phyloP scores from a whole-genome alignment of 2,113 vertebrate species.

The Eidolon helvum region DNA sequence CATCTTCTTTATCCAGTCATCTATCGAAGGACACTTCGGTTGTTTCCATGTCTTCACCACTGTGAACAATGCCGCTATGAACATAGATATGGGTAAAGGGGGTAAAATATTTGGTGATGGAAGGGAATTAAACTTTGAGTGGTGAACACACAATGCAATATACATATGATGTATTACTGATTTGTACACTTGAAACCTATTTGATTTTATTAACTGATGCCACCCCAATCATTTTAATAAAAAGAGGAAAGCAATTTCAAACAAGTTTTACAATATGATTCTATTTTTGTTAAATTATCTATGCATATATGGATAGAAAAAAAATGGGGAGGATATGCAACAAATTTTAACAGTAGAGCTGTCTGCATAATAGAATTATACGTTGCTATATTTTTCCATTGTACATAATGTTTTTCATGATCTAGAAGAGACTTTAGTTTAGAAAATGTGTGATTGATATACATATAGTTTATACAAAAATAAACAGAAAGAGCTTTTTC shows the following conservation, averaged over 20 bases:
- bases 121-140: too few relatives aligned
- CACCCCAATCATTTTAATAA: too few relatives aligned
- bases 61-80: too few relatives aligned
- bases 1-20: too few relatives aligned
- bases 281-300: not conserved
- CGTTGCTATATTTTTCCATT: not conserved
- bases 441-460: not conserved
- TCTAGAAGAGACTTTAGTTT: not conserved
- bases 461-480: not conserved
- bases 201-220: too few relatives aligned
- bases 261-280: not conserved
- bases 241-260: not conserved
- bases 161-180: too few relatives aligned
- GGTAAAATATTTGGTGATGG: too few relatives aligned
- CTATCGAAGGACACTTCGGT: too few relatives aligned
- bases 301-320: not conserved
- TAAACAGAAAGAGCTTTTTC: constrained; percentile 18
- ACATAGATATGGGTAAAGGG: too few relatives aligned
- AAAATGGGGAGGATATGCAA: not conserved
- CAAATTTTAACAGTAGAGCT: not conserved
- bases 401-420: not conserved
- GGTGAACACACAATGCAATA: too few relatives aligned
- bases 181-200: too few relatives aligned
- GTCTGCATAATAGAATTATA: not conserved
- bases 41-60: too few relatives aligned